Base-by-base conservation (phyloP, 1,140 invertebrate genomes). In the Orius laevigatus region DNA sequence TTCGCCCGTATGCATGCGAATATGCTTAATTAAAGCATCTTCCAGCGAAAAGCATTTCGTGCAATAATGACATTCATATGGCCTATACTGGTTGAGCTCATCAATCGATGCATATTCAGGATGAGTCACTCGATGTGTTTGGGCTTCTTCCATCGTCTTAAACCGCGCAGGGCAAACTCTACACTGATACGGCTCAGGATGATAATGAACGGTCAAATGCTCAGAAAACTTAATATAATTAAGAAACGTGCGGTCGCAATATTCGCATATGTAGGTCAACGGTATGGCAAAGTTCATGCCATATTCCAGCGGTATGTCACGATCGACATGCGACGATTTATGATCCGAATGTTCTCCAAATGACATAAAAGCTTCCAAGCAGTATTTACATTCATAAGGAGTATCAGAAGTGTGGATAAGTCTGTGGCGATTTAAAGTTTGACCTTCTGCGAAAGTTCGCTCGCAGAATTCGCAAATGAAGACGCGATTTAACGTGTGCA, bases 1-100 rank as follows among this genome's bases (percentile, higher is more conserved):
- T 61, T 76, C 74, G 4, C 75, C 81, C 1, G 80, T 83, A 63
- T 86, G 71, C 53, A 68, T 69, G 50, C 67, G 60, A 57, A 66
- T 66, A 56, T 75, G 72, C 54, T 69, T 68, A 35, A 66, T 61
- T 40, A 74, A 60, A 16, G 51, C 50, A 45, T 56, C 51, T 48
- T 56, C 53, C 18, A 55, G 51, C 9, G 56, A 40, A 52, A 57
- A 57, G 4, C 46, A 32, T 42, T 56, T 56, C 16, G 40, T 43
- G 41, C 57, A 58, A 39, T 53, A 56, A 33, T 58, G 53, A 40
- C 57, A 58, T 25, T 58, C 31, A 15, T 35, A 34, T 9, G 45
- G 45, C 8, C 45, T 33, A 10, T 46, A 5, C 11, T 16, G 12
- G 16, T 46, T 32, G 45, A 46, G n/a, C n/a, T 46, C 45, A 14